phyloP scores from a whole-genome alignment of 2,113 vertebrate species.

The Macaca fascicularis region T2T-MFA8v1.1 NC_088377.1:161890501-161891000 shows the following conservation, averaged over 20 bases:
- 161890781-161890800: neutral
- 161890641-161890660: neutral
- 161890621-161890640: neutral
- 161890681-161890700: neutral
- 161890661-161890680: neutral
- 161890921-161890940: slow-evolving; percentile 24
- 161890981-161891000: neutral
- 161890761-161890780: neutral
- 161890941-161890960: neutral
- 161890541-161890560: neutral
- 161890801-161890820: neutral
- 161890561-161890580: neutral
- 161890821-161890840: neutral
- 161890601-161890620: neutral
- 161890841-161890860: slow-evolving; percentile 24
- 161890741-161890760: neutral
- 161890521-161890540: neutral
- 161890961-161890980: slow-evolving; percentile 1
- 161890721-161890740: neutral
- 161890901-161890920: neutral
- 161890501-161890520: neutral
- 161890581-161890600: neutral
- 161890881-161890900: neutral
- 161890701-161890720: neutral
- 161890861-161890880: slow-evolving; percentile 3